These are phyloP conservation scores for Remorina albescens DNA, from an alignment of 2,797 vertebrate species.

Conservation along the genomic window DNA sequence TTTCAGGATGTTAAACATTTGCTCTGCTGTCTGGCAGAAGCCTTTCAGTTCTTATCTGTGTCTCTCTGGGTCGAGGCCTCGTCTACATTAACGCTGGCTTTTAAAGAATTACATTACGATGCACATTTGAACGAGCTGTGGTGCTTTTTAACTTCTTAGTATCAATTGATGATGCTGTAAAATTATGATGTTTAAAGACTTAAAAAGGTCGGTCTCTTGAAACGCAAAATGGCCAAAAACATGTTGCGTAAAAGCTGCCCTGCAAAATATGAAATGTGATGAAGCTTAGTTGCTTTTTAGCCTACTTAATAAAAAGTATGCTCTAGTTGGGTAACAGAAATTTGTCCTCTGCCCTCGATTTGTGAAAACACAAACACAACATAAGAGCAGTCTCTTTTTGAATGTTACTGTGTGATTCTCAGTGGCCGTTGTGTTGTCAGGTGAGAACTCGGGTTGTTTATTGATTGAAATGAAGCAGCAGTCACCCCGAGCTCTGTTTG, in stretches of 20 bases:
- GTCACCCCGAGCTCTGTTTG: slow-evolving; percentile 2
- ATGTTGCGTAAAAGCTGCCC: slow-evolving; percentile 23
- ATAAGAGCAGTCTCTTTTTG: slow-evolving; percentile 32
- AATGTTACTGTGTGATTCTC: slow-evolving; percentile 9
- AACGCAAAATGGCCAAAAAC: slow-evolving; percentile 17
- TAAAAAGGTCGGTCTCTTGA: slow-evolving; percentile 13
- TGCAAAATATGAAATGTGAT: slow-evolving; percentile 24
- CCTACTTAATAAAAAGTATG: slow-evolving; percentile 28
- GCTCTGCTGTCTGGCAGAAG: slow-evolving; percentile 46
- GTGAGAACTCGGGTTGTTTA: slow-evolving; percentile 24
- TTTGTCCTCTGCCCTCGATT: slow-evolving; percentile 31
- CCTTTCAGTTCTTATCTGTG: slow-evolving; percentile 29
- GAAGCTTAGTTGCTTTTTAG: slow-evolving; percentile 33
- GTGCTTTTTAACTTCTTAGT: slow-evolving; percentile 26
- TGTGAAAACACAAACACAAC: slow-evolving; percentile 47
- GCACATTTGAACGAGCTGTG: slow-evolving; percentile 34
- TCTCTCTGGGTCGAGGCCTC: slow-evolving; percentile 35
- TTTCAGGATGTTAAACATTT: slow-evolving; percentile 67
- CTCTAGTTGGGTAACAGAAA: slow-evolving; percentile 39
- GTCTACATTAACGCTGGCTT: slow-evolving; percentile 31
- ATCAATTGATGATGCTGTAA: slow-evolving; percentile 14
- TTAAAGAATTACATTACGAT: slow-evolving; percentile 46
- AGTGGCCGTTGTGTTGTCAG: slow-evolving; percentile 5
- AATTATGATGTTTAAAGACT: slow-evolving; percentile 12
- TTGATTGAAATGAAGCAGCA: background rate